Conservation (phyloP, 2,888 invertebrate genomes). For the Eupeodes luniger region DNA sequence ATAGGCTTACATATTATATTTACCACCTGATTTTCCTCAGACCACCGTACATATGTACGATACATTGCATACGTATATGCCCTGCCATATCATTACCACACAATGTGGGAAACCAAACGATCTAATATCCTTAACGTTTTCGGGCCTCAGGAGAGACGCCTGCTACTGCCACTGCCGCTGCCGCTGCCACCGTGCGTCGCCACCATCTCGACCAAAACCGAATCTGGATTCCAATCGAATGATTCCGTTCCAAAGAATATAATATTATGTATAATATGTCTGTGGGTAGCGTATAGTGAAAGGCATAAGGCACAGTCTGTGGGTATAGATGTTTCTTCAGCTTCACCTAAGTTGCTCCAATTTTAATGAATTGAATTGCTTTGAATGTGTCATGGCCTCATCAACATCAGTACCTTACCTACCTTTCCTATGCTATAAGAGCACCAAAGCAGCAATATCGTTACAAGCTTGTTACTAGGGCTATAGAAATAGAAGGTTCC, state of each 20-base stretch:
- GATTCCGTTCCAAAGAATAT: slow-evolving; percentile 38
- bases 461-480: slow-evolving; percentile 25
- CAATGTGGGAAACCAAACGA: slow-evolving; percentile 65
- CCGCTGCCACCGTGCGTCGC: no score
- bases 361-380: slow-evolving; percentile 38
- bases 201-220: slow-evolving; percentile 47
- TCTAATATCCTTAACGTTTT: slow-evolving; percentile 71
- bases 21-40: slow-evolving; percentile 36
- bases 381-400: slow-evolving; percentile 53
- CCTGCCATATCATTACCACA: slow-evolving; percentile 58
- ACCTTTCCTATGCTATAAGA: background rate
- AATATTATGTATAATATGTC: background rate
- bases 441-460: slow-evolving; percentile 47
- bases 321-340: slow-evolving; percentile 8
- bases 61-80: slow-evolving; percentile 9
- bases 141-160: slow-evolving; percentile 34
- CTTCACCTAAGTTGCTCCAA: slow-evolving; percentile 23
- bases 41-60: slow-evolving; percentile 14
- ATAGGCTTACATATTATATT: background rate
- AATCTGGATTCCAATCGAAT: slow-evolving; percentile 66
- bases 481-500: no score
- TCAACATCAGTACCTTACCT: slow-evolving; percentile 39
- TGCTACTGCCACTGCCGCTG: background rate
- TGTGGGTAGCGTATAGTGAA: background rate
- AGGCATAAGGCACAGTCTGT: background rate